Evolutionary conservation across 1,140 invertebrate genomes (phyloP), one percentile per base, ranked within the genome.

Genomic region (Chrysopa pallens): DNA sequence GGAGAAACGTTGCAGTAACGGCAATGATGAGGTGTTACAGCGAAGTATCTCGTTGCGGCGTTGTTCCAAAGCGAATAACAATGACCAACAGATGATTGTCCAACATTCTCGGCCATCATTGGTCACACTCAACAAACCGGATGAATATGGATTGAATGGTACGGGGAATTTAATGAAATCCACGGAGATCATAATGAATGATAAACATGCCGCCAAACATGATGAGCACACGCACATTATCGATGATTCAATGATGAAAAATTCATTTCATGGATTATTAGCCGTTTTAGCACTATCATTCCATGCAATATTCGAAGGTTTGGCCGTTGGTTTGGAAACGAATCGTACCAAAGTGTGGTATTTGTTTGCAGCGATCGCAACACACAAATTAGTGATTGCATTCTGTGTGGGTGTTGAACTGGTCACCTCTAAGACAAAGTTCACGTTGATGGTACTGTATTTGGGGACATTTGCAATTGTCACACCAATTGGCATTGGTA

Each of bases 381-480:
- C 87, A 4, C 89, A 93, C 58, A 93, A 93, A 60, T 72, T 87
- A 40, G 84, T 92, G 6, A 84, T 93, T 39, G 84, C 85, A 2
- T 86, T 89, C 52, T 86, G 82, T 56, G 82, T 88, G 44, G 84
- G 84, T 27, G 69, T 86, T 4, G 82, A 88, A 52, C 54, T 89
- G 38, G 76, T 80, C 17, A 71, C 76, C 12, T 73, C 72, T 4
- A 68, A 70, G 17, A 82, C 79, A 0, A 74, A 70, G 39, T 59
- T 64, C 4, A 60, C 65, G 45, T 58, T 84, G 6, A 62, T 72
- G 1, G 52, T 80, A 2, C 53, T 76, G 1, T 86, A 86, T 52
- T 76, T 87, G 33, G 71, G 76, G 2, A 78, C 78, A 6, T 85
- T 86, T 52, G 81, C 82, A 1, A 57, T 86, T 8, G 78, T 88